Conservation (phyloP, 2,113 vertebrate species). For the Nerophis ophidion region DNA sequence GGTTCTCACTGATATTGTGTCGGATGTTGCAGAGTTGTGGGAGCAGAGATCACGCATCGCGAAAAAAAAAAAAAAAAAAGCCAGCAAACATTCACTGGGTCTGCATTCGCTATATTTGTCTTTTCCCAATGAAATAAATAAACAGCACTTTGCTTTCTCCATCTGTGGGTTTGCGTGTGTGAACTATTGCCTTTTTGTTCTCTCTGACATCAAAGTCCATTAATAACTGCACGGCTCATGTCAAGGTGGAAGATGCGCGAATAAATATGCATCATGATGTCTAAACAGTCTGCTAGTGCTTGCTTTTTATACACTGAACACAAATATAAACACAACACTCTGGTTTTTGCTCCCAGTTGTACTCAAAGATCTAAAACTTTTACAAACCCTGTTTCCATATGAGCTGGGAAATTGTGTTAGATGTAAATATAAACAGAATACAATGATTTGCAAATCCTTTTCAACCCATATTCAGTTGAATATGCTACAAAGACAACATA, state of each 20-base stretch:
- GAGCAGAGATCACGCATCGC: conserved; percentile 39
- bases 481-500: no score
- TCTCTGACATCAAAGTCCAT: conserved; percentile 39
- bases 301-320: no score
- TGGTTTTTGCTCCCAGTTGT: no score
- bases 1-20: conserved; percentile 56
- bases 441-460: no score
- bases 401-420: no score
- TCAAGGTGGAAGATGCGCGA: conserved; percentile 34
- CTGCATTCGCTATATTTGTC: conserved; percentile 37
- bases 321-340: no score
- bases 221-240: conserved; percentile 51
- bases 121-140: conserved; percentile 48
- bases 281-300: neutral
- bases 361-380: no score
- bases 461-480: no score
- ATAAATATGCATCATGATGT: conserved; percentile 34
- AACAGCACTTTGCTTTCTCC: conserved; percentile 31
- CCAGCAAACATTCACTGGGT: conserved; percentile 36
- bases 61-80: conserved; percentile 34
- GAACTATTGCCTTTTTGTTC: conserved; percentile 54
- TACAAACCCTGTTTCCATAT: no score
- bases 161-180: conserved; percentile 35
- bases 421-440: no score
- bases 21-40: conserved; percentile 28